These are phyloP conservation scores for Propithecus coquereli DNA, from an alignment of 2,113 vertebrate genomes.

Conservation along the genomic window DNA sequence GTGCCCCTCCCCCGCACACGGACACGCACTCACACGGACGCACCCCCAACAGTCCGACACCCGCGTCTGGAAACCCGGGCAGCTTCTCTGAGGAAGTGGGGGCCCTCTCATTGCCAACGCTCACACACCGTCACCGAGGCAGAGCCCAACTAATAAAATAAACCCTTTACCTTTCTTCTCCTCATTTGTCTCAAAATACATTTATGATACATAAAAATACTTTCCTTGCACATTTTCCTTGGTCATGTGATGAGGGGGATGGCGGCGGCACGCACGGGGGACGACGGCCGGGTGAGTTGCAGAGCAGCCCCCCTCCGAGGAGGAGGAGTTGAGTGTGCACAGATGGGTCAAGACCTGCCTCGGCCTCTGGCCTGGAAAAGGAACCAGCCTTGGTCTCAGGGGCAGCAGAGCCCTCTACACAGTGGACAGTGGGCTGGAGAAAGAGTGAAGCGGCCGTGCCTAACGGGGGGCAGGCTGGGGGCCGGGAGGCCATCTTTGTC, in stretches of 20 bases:
- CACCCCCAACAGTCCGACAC: neutral
- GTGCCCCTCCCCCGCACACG: neutral
- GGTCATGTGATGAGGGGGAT: slow-evolving; percentile 33
- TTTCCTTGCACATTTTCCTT: slow-evolving; percentile 61
- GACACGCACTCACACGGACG: neutral
- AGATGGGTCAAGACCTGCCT: neutral
- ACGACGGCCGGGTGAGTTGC: neutral
- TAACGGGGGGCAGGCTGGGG: neutral
- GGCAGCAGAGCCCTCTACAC: neutral
- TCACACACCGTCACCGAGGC: slow-evolving; percentile 67
- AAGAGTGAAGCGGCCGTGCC: neutral
- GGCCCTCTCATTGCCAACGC: slow-evolving; percentile 73
- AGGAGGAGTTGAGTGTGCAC: neutral
- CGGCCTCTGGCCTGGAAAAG: neutral
- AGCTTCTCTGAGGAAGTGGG: slow-evolving; percentile 57
- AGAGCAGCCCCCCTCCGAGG: slow-evolving; percentile 36
- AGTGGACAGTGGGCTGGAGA: neutral
- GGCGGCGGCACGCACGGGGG: slow-evolving; percentile 30
- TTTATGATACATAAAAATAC: slow-evolving; percentile 84
- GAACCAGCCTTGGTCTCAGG: neutral
- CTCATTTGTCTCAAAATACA: slow-evolving; percentile 81
- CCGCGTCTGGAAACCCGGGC: neutral
- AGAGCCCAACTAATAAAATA: slow-evolving; percentile 81
- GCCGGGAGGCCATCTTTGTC: neutral
- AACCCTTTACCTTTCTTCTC: slow-evolving; percentile 67